Base-by-base conservation (phyloP, 1,140 invertebrate genomes). In the Bombus ignitus region DNA sequence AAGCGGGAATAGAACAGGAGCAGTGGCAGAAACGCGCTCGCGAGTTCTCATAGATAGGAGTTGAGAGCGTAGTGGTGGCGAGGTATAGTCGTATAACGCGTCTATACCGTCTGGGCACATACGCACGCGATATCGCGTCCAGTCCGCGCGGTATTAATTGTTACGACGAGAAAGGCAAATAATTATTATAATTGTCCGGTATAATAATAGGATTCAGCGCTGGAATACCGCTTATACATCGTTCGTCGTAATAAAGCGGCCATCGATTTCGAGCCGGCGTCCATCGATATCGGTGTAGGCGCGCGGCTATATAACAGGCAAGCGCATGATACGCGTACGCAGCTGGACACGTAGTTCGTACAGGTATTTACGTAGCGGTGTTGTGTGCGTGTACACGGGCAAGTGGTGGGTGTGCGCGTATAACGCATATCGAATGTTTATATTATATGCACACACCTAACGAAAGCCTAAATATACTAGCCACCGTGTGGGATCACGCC, bases 151-250 rank as follows among this genome's bases (percentile, higher is more conserved):
- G 92, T 94, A 95, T 94, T 93, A 94, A 94, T 95, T 95, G 94
- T 94, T 94, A 93, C 92, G 92, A 94, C 92, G 91, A 90, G 86
- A 94, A 95, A 94, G 92, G 93, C 93, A 95, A 94, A 95, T 95
- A 95, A 95, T 95, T 95, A 94, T 94, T 94, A 95, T 95, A 95
- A 95, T 94, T 94, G 92, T 94, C 92, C 90, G 87, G 91, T 92
- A 92, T 94, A 94, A 94, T 94, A 92, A 94, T 94, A 93, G 92
- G 92, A 94, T 94, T 93, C 88, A 85, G 78, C 88, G 83, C 86
- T 90, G 88, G 88, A 90, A 85, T 88, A 87, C 86, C 86, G 88
- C 93, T 91, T 91, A 91, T 92, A 92, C 87, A 92, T 91, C 92
- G 88, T 90, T 88, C 90, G 90, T 91, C 90, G 91, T 87, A 92